phyloP scores from a whole-genome alignment of 2,888 invertebrate species.

The Hyalella azteca region DNA sequence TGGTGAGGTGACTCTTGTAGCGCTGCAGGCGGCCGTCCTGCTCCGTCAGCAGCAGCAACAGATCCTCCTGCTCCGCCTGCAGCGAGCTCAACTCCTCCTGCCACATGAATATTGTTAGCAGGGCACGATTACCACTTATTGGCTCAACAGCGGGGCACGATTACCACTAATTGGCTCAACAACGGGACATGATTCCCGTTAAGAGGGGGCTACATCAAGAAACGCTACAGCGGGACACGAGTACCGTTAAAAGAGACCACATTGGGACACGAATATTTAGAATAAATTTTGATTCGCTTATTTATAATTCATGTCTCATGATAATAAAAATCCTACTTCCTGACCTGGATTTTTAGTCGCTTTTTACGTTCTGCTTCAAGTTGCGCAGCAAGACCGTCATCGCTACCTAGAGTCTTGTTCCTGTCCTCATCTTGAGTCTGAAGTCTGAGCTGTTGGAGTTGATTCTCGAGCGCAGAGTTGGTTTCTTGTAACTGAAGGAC shows the following conservation, averaged over 20 bases:
- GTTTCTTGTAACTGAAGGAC: background rate
- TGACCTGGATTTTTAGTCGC: background rate
- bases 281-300: too few species aligned
- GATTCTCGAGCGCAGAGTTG: background rate
- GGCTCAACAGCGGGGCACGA: too few species aligned
- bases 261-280: too few species aligned
- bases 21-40: slow-evolving; percentile 77
- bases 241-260: too few species aligned
- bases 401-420: background rate
- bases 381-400: background rate
- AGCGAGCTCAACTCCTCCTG: slow-evolving; percentile 65
- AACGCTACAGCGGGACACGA: too few species aligned
- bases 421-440: background rate
- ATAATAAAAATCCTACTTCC: too few species aligned
- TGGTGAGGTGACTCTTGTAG: slow-evolving; percentile 68
- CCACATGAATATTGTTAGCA: background rate
- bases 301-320: too few species aligned
- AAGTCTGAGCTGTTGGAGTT: background rate
- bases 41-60: slow-evolving; percentile 85
- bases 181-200: too few species aligned
- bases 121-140: too few species aligned
- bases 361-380: slow-evolving; percentile 13
- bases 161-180: too few species aligned
- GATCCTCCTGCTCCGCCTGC: slow-evolving; percentile 90
- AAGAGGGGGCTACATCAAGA: background rate